Evolutionary conservation across 2,797 vertebrate species (phyloP).

Genomic region (Distichodus sexfasciatus): DNA sequence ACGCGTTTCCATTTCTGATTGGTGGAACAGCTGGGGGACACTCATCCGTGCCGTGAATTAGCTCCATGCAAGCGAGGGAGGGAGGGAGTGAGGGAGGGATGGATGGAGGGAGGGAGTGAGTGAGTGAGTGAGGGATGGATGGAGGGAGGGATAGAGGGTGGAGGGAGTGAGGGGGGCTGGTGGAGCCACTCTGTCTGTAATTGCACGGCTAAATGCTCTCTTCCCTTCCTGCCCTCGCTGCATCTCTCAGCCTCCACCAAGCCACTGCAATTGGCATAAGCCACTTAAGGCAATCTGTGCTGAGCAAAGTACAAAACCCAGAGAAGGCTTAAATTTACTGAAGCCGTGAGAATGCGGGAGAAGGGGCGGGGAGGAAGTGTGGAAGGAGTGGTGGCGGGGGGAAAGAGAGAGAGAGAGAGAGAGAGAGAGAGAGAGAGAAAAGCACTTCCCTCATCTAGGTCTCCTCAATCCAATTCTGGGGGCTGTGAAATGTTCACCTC

Average conservation of each 20-base stretch:
- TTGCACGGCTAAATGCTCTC: slow-evolving; percentile 51
- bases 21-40: slow-evolving; percentile 44
- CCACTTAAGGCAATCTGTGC: slow-evolving; percentile 54
- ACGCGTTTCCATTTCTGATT: slow-evolving; percentile 43
- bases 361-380: neutral
- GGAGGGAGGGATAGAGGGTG: neutral
- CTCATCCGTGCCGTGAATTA: slow-evolving; percentile 38
- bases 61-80: slow-evolving; percentile 10
- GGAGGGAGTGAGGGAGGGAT: neutral
- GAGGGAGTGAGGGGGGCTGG: too few species aligned
- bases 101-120: slow-evolving; percentile 10
- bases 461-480: slow-evolving; percentile 44
- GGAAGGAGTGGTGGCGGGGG: neutral
- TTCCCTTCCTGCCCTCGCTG: slow-evolving; percentile 31
- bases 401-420: neutral
- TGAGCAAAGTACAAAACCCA: slow-evolving; percentile 51
- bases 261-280: slow-evolving; percentile 50
- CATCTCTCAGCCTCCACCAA: slow-evolving; percentile 41
- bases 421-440: too few species aligned
- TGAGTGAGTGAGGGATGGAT: slow-evolving; percentile 12
- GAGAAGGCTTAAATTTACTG: slow-evolving; percentile 47
- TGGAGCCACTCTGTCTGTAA: slow-evolving; percentile 50
- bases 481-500: slow-evolving; percentile 49
- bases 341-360: slow-evolving; percentile 40
- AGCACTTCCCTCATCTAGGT: slow-evolving; percentile 40